Conservation (phyloP, 2,888 invertebrate genomes). For the Dioctria linearis region DNA sequence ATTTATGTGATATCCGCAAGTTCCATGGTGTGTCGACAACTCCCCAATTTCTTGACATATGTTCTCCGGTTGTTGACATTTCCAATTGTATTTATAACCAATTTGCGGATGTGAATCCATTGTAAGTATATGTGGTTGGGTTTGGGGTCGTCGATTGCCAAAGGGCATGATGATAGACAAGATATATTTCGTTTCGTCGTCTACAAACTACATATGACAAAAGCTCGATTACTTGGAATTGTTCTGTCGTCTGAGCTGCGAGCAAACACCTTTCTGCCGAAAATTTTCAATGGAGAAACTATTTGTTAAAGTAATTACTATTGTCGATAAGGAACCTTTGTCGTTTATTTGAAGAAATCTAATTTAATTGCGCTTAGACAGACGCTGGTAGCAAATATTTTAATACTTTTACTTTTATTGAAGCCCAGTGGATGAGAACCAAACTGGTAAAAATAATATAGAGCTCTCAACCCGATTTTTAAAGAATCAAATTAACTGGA, state of each 20-base stretch:
- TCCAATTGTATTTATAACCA: constrained; percentile 51
- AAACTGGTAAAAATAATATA: no score
- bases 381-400: no score
- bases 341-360: no score
- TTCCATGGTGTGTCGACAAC: constrained; percentile 25
- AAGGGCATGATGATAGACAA: constrained; percentile 22
- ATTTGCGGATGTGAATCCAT: constrained; percentile 46
- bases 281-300: neutral
- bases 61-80: constrained; percentile 52
- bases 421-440: no score
- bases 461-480: no score
- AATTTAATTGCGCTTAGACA: no score
- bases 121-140: neutral
- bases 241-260: neutral
- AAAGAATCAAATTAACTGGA: no score
- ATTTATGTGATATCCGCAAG: constrained; percentile 53
- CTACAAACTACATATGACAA: neutral
- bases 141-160: constrained; percentile 3
- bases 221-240: constrained; percentile 5
- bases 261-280: constrained; percentile 26
- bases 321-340: no score
- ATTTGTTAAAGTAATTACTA: neutral
- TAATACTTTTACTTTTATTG: no score
- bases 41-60: constrained; percentile 53
- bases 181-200: constrained; percentile 1